Conservation (phyloP, 53 echinoderm and acorn worm species). For the Echinometra lucunter region DNA sequence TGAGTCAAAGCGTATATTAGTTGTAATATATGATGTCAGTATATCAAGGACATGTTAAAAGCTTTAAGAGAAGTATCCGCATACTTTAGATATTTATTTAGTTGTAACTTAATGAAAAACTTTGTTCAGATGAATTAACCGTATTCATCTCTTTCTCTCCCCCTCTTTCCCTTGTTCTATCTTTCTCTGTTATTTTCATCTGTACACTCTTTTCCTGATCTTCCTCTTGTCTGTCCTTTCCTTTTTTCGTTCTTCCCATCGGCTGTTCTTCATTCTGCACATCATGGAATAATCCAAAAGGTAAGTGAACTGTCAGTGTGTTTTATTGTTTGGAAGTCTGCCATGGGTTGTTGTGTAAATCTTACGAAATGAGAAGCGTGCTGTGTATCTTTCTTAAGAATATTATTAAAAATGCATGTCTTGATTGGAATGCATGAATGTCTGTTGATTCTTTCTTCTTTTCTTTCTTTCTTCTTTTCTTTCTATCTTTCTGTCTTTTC, state of each 20-base stretch:
- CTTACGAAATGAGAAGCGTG: not conserved
- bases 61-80: too few species aligned
- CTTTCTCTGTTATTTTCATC: not conserved
- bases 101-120: too few species aligned
- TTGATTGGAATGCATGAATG: not conserved
- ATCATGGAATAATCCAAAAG: conserved; percentile 1
- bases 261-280: not conserved
- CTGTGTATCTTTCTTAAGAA: not conserved
- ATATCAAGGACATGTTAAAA: too few species aligned
- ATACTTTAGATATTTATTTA: too few species aligned
- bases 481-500: too few species aligned
- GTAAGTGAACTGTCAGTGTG: conserved; percentile 7
- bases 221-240: not conserved
- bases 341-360: not conserved
- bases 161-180: not conserved
- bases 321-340: not conserved
- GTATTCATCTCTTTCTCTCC: not conserved
- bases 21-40: too few species aligned
- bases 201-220: not conserved
- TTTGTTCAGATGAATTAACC: not conserved
- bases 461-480: too few species aligned
- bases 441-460: not conserved
- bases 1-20: too few species aligned
- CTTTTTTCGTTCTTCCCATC: not conserved
- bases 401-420: not conserved